These are phyloP conservation scores for Lepidotrigona ventralis DNA, from an alignment of 1,140 invertebrate genomes.

Conservation along the genomic window DNA sequence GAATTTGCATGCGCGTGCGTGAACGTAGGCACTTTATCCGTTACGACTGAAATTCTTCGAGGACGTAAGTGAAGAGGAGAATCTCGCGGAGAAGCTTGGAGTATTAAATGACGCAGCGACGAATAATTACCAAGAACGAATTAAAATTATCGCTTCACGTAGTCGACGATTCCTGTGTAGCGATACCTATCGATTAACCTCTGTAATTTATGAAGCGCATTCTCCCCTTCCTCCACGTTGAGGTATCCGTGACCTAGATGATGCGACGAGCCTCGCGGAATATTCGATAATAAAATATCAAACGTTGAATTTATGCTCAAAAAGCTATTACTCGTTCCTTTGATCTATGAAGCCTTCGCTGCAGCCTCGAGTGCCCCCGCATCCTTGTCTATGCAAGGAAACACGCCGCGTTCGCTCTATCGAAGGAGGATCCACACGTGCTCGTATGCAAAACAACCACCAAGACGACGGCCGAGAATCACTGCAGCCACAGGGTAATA, in stretches of 20 bases:
- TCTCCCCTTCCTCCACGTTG: neutral
- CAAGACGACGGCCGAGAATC: constrained; percentile 20
- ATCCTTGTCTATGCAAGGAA: neutral
- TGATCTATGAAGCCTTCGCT: constrained; percentile 8
- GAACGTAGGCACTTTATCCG: neutral
- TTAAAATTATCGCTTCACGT: neutral
- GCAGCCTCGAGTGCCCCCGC: neutral
- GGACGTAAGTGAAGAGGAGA: neutral
- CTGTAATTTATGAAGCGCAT: neutral
- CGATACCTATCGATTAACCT: neutral
- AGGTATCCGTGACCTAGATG: neutral
- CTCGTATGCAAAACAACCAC: constrained; percentile 28
- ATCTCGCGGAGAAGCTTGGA: neutral
- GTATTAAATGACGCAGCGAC: too few relatives aligned
- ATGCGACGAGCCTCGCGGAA: neutral
- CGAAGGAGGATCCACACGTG: constrained; percentile 6
- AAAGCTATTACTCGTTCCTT: constrained; percentile 13
- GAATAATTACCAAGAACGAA: neutral
- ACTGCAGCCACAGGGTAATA: constrained; percentile 40
- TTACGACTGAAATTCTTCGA: neutral
- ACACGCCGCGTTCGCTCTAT: neutral
- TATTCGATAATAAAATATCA: constrained; percentile 6
- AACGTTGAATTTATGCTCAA: neutral
- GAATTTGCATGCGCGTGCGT: neutral
- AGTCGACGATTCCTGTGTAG: neutral